Evolutionary conservation across 1,140 invertebrate species (phyloP).

Genomic region (Phocides pigmalion): DNA sequence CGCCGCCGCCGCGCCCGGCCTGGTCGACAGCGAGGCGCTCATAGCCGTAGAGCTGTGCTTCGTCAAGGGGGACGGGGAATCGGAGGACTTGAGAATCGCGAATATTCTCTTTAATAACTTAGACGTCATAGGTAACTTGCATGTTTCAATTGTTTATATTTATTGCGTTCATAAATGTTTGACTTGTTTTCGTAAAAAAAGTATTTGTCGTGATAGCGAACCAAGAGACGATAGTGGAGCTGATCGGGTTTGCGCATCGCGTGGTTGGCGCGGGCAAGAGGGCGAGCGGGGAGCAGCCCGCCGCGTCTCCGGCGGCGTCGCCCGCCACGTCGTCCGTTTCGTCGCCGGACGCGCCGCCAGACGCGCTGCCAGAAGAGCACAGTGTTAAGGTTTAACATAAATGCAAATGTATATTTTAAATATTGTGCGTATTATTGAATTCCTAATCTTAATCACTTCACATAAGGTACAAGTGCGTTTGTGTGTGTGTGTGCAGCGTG

Average conservation of each 20-base stretch:
- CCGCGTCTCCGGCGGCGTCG: constrained; percentile 15
- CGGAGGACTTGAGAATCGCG: constrained; percentile 89
- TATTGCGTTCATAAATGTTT: background rate
- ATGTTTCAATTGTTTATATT: background rate
- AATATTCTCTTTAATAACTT: constrained; percentile 97
- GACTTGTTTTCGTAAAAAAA: no score
- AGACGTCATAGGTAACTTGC: constrained; percentile 93
- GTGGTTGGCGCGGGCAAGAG: constrained; percentile 72
- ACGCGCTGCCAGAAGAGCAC: background rate
- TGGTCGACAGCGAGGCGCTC: constrained; percentile 91
- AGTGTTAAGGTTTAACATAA: background rate
- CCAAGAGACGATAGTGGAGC: constrained; percentile 96
- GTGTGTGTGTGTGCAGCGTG: constrained; percentile 12
- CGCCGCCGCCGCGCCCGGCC: constrained; percentile 64
- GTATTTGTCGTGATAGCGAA: constrained; percentile 88
- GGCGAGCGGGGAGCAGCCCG: constrained; percentile 20
- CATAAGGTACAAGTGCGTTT: no score
- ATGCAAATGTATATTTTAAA: no score
- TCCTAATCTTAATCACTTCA: no score
- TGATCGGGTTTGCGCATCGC: constrained; percentile 93
- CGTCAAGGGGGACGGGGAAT: constrained; percentile 85
- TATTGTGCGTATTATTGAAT: no score
- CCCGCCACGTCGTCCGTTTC: constrained; percentile 19
- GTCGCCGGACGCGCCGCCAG: constrained; percentile 11
- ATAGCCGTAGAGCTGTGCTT: constrained; percentile 93